Base-by-base conservation (phyloP, 2,888 invertebrate genomes). In the Agrotis ipsilon region DNA sequence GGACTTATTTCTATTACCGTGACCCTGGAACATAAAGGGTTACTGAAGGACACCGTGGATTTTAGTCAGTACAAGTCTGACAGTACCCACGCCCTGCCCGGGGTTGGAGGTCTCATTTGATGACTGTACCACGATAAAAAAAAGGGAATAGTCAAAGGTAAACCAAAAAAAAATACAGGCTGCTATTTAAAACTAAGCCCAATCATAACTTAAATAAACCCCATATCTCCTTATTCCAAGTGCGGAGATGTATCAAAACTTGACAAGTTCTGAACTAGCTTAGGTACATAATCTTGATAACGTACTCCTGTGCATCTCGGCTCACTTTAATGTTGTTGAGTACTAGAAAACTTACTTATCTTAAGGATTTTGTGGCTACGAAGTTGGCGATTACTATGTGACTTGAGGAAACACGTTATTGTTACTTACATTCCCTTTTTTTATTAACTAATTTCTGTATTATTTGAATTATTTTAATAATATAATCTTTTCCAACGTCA, bases 281-380 rank as follows among this genome's bases (percentile, higher is more conserved):
- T 58, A 60, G 52, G 48, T 67, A 59, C 57, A 81, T 70, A 72
- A 84, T 84, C 78, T 82, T 81, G 70, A 82, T 78, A 65, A 61
- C 66, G 24, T 74, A 67, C 61, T 78, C 51, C 27, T 55, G 78
- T 57, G 63, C 68, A 62, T 66, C 71, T 72, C 65, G 62, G 68
- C 75, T 82, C 54, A 68, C 58, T 72, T 84, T 79, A 75, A 82
- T 75, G 68, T 57, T 52, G 65, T 69, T 72, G 52, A 67, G 54
- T 64, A 54, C 70, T 72, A 74, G 84, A 83, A 82, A 82, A 75
- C 82, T 78, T 75, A 57, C 61, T 68, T 71, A 83, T 48, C 63
- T 59, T 71, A 59, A 72, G 55, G 62, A 64, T 27, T 43, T 62
- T 21, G 39, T 19, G 68, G 75, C 72, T 32, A 51, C 0, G 32